phyloP scores from a whole-genome alignment of 2,797 vertebrate species.

The Miichthys miiuy region DNA sequence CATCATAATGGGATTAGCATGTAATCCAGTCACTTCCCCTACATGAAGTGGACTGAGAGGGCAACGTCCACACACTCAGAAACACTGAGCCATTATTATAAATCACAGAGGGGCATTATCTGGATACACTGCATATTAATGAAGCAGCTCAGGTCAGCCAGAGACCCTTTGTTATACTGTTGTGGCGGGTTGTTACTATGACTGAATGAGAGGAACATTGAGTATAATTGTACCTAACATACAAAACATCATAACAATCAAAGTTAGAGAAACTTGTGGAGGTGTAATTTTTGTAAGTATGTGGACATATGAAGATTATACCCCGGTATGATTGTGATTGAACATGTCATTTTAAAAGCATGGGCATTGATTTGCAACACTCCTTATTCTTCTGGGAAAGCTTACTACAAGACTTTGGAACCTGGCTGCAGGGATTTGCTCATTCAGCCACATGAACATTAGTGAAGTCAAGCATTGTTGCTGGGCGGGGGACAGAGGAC shows the following conservation, averaged over 20 bases:
- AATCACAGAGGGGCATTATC: slow-evolving; percentile 72
- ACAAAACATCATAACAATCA: background rate
- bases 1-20: slow-evolving; percentile 83
- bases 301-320: background rate
- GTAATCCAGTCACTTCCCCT: slow-evolving; percentile 77
- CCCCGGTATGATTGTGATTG: background rate
- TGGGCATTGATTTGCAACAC: background rate
- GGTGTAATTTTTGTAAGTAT: background rate
- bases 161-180: slow-evolving; percentile 40
- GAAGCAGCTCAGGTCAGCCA: slow-evolving; percentile 57
- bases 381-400: slow-evolving; percentile 5
- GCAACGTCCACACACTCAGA: slow-evolving; percentile 69
- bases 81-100: slow-evolving; percentile 75
- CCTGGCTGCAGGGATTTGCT: background rate
- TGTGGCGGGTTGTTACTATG: slow-evolving; percentile 7
- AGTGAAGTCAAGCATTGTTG: background rate
- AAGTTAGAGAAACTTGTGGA: background rate
- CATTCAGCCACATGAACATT: background rate
- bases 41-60: slow-evolving; percentile 58
- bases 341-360: background rate
- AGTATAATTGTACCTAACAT: background rate
- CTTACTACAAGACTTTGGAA: background rate
- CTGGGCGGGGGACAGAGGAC: background rate
- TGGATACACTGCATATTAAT: slow-evolving; percentile 55
- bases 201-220: slow-evolving; percentile 4